A percentile compares a stretch with the other conserved stretches of the same genome.
phyloP scores from a whole-genome alignment of 2,113 vertebrate species.

The Malurus cyaneus region DNA sequence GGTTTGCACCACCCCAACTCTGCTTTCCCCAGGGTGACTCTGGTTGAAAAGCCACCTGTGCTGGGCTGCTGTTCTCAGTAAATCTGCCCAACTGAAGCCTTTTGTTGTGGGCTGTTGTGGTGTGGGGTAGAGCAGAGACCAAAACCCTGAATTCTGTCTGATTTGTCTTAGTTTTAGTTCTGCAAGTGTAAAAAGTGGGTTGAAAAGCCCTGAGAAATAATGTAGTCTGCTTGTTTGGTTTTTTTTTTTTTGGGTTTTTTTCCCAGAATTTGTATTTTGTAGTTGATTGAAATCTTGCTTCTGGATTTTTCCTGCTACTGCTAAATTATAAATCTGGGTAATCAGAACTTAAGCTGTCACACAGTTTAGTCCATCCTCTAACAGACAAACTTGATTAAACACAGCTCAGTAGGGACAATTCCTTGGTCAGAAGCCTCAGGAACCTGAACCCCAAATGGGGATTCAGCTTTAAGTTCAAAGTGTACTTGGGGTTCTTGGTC shows the following conservation, averaged over 20 bases:
- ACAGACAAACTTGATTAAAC: neutral
- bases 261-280: neutral
- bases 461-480: neutral
- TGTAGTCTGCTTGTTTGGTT: neutral
- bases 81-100: neutral
- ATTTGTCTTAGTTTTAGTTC: neutral
- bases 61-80: neutral
- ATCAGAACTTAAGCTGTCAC: neutral
- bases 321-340: neutral
- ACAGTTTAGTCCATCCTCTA: neutral
- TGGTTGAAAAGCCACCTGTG: constrained; percentile 28
- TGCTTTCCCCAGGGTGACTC: neutral
- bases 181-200: neutral
- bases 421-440: neutral
- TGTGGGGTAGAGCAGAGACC: neutral
- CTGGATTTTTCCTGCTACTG: neutral
- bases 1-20: neutral
- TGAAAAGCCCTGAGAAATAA: neutral
- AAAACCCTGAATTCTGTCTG: neutral
- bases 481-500: neutral
- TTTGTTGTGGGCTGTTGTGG: neutral
- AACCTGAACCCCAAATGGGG: neutral
- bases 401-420: neutral
- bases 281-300: neutral
- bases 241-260: neutral